A percentile compares a stretch with the other conserved stretches of the same genome.
Conservation (phyloP, 2,797 vertebrate genomes). For the Vespertilio murinus region DNA sequence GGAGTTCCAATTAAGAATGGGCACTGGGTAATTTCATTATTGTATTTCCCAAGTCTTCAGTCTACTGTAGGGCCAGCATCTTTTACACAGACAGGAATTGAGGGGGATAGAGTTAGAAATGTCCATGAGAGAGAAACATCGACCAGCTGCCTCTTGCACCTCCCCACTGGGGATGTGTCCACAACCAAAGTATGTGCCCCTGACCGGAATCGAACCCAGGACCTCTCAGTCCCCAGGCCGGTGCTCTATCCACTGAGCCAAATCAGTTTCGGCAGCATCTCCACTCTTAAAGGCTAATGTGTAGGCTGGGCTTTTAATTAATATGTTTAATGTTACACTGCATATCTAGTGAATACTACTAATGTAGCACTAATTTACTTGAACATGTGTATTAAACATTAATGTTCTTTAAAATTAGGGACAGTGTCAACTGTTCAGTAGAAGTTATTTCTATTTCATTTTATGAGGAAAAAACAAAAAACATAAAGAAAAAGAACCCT, state of each 20-base stretch:
- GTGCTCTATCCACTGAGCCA: too few relatives aligned
- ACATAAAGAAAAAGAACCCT: neutral
- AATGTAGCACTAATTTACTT: neutral
- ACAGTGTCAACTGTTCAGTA: neutral
- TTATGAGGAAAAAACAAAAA: neutral
- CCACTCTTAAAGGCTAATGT: neutral
- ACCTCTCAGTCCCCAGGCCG: too few relatives aligned
- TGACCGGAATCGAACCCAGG: too few relatives aligned
- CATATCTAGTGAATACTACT: neutral
- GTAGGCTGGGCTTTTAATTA: neutral
- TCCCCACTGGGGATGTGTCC: too few relatives aligned
- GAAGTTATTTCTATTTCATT: neutral
- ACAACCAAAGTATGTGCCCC: too few relatives aligned
- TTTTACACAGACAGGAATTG: too few relatives aligned
- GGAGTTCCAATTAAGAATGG: neutral
- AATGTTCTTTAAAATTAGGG: neutral
- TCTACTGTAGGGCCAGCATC: neutral
- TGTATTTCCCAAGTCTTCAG: neutral
- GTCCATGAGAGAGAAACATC: too few relatives aligned
- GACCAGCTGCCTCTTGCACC: too few relatives aligned
- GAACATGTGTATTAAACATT: neutral
- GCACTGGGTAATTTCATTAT: neutral
- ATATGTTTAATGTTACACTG: neutral
- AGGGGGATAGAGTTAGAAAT: too few relatives aligned
- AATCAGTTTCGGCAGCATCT: too few relatives aligned